Conservation (phyloP, 2,113 vertebrate genomes). For the Tauraco erythrolophus region DNA sequence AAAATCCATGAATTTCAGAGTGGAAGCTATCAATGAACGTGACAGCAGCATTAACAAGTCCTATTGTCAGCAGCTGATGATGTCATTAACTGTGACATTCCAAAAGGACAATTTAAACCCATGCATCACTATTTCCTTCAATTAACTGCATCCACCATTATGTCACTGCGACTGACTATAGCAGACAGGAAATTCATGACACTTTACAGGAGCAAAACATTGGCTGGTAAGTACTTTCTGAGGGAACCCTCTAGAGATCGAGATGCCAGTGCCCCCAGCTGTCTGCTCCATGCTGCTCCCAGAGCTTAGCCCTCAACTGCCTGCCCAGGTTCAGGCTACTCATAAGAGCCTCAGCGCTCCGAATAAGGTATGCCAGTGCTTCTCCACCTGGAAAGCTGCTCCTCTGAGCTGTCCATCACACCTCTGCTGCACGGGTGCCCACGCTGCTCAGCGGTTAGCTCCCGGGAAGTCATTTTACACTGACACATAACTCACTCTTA, state of each 20-base stretch:
- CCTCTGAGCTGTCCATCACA: not conserved
- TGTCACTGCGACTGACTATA: fast-evolving
- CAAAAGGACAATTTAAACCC: not conserved
- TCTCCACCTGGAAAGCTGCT: not conserved
- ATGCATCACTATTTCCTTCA: slow-evolving; percentile 1
- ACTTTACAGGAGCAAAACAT: not conserved
- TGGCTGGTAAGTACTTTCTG: not conserved
- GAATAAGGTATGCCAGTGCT: not conserved
- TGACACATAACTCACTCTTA: not conserved
- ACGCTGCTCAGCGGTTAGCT: not conserved
- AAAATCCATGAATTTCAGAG: not conserved
- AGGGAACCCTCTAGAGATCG: not conserved
- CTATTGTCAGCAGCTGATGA: slow-evolving; percentile 1
- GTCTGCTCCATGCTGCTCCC: not conserved
- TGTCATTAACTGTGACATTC: not conserved
- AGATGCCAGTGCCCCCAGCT: not conserved
- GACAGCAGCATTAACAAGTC: not conserved
- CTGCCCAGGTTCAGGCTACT: not conserved
- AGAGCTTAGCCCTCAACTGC: not conserved
- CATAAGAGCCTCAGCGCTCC: not conserved
- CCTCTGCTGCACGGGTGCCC: not conserved
- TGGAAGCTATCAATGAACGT: not conserved
- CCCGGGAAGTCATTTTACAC: not conserved
- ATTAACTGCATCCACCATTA: not conserved
- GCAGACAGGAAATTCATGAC: not conserved